Evolutionary conservation across 2,797 vertebrate species (phyloP).

Genomic region (Cichlasoma orientale): DNA sequence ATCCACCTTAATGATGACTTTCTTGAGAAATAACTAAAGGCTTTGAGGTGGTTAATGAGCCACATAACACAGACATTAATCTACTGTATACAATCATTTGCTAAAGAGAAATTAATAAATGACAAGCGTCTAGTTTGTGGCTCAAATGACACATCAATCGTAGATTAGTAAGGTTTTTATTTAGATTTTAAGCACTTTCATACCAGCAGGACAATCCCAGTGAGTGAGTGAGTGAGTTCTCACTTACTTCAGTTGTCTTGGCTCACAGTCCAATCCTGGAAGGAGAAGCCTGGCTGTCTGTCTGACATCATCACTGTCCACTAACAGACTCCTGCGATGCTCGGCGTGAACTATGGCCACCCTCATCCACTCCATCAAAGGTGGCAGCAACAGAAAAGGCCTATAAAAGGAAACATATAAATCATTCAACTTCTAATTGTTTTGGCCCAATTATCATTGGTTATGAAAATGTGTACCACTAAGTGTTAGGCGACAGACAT

Average conservation of each 20-base stretch:
- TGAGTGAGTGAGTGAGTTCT: not conserved
- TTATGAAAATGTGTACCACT: fast-evolving
- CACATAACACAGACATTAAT: constrained; percentile 15
- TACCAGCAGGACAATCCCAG: not conserved
- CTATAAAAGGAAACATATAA: constrained; percentile 61
- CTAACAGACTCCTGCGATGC: constrained; percentile 92
- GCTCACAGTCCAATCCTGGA: constrained; percentile 95
- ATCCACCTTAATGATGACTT: not conserved
- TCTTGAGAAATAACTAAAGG: constrained; percentile 10
- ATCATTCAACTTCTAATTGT: not conserved
- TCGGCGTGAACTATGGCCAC: constrained; percentile 96
- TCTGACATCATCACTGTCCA: constrained; percentile 95
- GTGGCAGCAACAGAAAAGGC: constrained; percentile 94
- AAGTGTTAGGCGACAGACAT: fast-evolving
- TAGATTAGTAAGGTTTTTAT: not conserved
- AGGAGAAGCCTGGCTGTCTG: constrained; percentile 93
- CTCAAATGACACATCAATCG: not conserved
- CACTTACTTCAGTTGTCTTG: constrained; percentile 92
- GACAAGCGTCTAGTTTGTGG: fast-evolving
- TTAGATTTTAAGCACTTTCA: fast-evolving
- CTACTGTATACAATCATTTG: not conserved
- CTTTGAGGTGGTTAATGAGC: constrained; percentile 24
- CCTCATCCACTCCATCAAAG: constrained; percentile 98
- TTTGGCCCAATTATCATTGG: not conserved
- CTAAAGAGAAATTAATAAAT: not conserved